phyloP scores from a whole-genome alignment of 1,140 invertebrate genomes.

The Monomorium pharaonis region DNA sequence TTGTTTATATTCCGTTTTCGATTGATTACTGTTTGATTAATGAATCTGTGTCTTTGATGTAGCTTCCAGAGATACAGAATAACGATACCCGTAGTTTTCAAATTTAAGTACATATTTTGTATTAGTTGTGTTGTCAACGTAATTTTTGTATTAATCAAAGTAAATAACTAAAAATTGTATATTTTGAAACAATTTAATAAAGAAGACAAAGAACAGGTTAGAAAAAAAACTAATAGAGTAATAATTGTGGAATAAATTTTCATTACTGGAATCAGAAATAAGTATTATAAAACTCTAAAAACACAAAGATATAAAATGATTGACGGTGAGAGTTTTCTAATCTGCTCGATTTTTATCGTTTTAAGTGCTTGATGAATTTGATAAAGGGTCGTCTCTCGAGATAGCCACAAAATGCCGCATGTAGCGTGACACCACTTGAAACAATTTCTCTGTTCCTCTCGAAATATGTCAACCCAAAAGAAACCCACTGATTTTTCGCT shows the following conservation, averaged over 20 bases:
- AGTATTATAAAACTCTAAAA: background rate
- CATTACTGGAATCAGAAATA: background rate
- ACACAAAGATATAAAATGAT: background rate
- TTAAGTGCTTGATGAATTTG: background rate
- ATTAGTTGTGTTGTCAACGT: background rate
- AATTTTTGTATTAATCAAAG: background rate
- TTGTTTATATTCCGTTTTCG: background rate
- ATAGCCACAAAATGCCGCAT: background rate
- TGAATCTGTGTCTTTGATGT: background rate
- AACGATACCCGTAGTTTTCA: background rate
- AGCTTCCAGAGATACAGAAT: background rate
- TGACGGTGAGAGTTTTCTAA: background rate
- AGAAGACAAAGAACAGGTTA: constrained; percentile 3
- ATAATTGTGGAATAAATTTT: background rate
- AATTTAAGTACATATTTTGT: background rate
- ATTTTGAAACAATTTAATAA: background rate
- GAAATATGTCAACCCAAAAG: constrained; percentile 40
- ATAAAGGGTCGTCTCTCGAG: background rate
- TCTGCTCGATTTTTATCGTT: background rate
- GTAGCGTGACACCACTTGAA: constrained; percentile 64
- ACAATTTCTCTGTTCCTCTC: constrained; percentile 59
- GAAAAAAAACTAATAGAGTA: background rate
- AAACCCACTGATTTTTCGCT: constrained; percentile 20
- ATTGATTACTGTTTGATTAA: constrained; percentile 19
- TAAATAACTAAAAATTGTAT: background rate